These are phyloP conservation scores for Plectrocnemia conspersa DNA, from an alignment of 1,140 invertebrate species.

Conservation along the genomic window DNA sequence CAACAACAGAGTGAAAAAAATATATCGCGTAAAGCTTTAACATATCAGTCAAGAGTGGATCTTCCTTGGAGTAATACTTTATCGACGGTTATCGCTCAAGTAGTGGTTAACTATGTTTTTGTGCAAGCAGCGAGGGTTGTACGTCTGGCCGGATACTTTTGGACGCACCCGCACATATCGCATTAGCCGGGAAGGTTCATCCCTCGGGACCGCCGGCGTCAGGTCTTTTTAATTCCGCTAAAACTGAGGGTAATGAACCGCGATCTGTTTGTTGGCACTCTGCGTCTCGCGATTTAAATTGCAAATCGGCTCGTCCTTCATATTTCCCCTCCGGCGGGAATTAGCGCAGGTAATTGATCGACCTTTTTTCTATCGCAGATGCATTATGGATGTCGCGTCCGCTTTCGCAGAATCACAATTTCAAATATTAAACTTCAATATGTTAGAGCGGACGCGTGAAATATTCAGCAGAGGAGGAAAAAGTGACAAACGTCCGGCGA, in stretches of 20 bases:
- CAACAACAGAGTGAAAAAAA: no score
- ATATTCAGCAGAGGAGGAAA: conserved; percentile 1
- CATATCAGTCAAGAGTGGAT: no score
- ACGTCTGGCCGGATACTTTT: no score
- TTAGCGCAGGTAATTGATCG: background rate
- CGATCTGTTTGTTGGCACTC: conserved; percentile 29
- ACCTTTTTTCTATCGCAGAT: conserved; percentile 11
- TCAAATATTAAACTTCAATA: conserved; percentile 27
- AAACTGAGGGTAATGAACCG: conserved; percentile 32
- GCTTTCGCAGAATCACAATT: conserved; percentile 17
- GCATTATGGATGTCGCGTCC: conserved; percentile 25
- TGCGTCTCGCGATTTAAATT: conserved; percentile 13
- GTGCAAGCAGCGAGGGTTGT: no score
- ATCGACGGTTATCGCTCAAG: no score
- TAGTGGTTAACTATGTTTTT: no score
- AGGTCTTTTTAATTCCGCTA: conserved; percentile 32
- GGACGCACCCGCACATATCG: background rate
- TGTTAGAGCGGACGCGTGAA: background rate
- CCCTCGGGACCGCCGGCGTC: conserved; percentile 20
- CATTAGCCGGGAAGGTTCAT: background rate
- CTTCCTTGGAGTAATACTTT: no score
- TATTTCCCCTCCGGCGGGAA: background rate
- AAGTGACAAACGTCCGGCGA: conserved; percentile 7
- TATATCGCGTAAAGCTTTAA: no score
- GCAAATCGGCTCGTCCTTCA: background rate